Conservation (phyloP, 1,140 invertebrate species). For the Drosophila lowei region DNA sequence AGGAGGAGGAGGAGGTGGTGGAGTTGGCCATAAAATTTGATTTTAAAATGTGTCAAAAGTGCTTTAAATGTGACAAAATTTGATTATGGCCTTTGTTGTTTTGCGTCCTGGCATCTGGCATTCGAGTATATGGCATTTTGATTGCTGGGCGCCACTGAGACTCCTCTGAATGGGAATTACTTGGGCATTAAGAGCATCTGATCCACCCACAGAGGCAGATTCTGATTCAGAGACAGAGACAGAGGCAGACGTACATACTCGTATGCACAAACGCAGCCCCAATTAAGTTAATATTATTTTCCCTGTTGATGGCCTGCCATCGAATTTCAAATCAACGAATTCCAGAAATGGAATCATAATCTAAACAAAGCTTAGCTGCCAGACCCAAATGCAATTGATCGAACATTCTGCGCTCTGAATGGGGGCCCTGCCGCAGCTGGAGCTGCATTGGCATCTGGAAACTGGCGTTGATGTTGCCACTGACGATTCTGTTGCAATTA, state of each 20-base stretch:
- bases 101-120: conserved; percentile 9
- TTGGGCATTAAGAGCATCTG: neutral
- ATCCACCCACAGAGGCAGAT: neutral
- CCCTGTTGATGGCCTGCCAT: neutral
- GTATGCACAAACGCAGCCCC: neutral
- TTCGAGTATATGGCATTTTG: conserved; percentile 46
- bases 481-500: conserved; percentile 74
- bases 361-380: conserved; percentile 1
- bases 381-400: conserved; percentile 32
- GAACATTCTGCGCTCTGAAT: conserved; percentile 1
- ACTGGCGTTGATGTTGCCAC: conserved; percentile 16
- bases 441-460: neutral
- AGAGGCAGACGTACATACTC: neutral
- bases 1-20: neutral
- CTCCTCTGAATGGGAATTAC: neutral
- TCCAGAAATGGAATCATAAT: conserved; percentile 26
- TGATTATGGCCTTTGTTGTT: conserved; percentile 46
- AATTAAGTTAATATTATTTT: conserved; percentile 13
- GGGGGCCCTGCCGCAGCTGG: no score
- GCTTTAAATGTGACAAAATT: conserved; percentile 73
- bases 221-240: neutral
- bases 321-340: conserved; percentile 32
- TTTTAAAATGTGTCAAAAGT: conserved; percentile 78
- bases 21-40: conserved; percentile 66
- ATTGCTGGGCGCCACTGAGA: conserved; percentile 52